Evolutionary conservation across 2,888 invertebrate genomes (phyloP), one percentile per base, ranked within the genome.

Genomic region (Tricholauxania praeusta): DNA sequence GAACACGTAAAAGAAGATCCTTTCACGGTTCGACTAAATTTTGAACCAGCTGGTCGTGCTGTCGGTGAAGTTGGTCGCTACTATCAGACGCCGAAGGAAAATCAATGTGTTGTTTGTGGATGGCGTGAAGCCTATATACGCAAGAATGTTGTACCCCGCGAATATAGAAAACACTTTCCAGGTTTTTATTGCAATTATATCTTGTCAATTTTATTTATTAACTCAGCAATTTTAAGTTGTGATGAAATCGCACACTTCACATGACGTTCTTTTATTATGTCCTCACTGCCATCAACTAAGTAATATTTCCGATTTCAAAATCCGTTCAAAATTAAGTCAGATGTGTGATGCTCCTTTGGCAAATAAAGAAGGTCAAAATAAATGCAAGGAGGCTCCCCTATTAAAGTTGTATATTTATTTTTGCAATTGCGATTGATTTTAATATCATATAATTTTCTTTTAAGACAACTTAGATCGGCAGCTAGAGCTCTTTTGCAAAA

Each of bases 101-200:
- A 95, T 86, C 89, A 89, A 59, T 95, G 95, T 83, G 95, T 95
- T 1, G 94, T 94, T 0, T 96, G 95, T 83, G 95, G 94, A 0
- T 83, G 87, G 10, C 86, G 86, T 0, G 90, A 93, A 77, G 91
- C 91, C 0, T 93, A 92, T 80, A 91, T 93, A 71, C 88, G 93
- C 22, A 96, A 96, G 86, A 93, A 93, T 79, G 90, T 96, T n/a
- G 92, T 96, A 49, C 95, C 95, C 0, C 89, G 92, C 72, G 95
- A 96, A 85, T 96, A 95, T 82, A 90, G 94, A 76, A 94, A 91
- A 87, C 91, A 91, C 78, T 93, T 94, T 78, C 93, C 93, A 65
- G 89, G 92, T 92, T 53, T 72, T n/a, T 28, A 49, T 52, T 63
- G 49, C 49, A 63, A 57, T 47, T 62, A 22, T 72, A 55, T 47